Base-by-base conservation (phyloP, 2,797 vertebrate species). In the Melanotaenia parkinsoni region DNA sequence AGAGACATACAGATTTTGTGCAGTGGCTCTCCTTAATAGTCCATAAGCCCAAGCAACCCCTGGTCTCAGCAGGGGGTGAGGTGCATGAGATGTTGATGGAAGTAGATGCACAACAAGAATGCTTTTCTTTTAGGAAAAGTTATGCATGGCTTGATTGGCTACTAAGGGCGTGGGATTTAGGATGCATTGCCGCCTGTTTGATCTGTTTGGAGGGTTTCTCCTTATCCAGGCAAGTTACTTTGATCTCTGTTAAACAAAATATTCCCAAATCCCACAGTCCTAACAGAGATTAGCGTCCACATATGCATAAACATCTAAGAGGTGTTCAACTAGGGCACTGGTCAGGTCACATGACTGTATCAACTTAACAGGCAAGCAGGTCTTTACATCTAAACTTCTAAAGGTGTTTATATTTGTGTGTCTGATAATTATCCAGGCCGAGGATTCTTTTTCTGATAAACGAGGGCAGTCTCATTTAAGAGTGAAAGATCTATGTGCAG, bases 181-280 rank as follows among this genome's bases (percentile, higher is more conserved):
- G 88, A 91, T 87, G 84, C 83, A 89, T 85, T 89, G 83, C 89
- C 86, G 72, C 80, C 83, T 89, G 87, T 93, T 93, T 93, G 92
- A 92, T 93, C 91, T 93, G 87, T 91, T 84, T 86, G 84, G 90
- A 86, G 80, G 88, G 87, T 88, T 92, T 80, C 82, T 89, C 83
- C 87, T 87, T 86, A 92, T 91, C 84, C 74, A 61, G 77, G 83
- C 75, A 57, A 35, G 74, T 65, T 84, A 89, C 92, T 93, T 93
- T 93, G 92, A 93, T 93, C 91, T 92, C 74, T 63, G 76, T 91
- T 78, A 88, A 92, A 92, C 90, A 93, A 93, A 93, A 93, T 93
- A 92, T 93, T 92, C 93, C 91, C 93, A 93, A 92, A 93, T 93
- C 93, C 93, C 93, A 92, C 74, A 92, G 92, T 93, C 90, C 90